phyloP scores from a whole-genome alignment of 2,797 vertebrate species.

The Xiphorhynchus erythropygius region DNA sequence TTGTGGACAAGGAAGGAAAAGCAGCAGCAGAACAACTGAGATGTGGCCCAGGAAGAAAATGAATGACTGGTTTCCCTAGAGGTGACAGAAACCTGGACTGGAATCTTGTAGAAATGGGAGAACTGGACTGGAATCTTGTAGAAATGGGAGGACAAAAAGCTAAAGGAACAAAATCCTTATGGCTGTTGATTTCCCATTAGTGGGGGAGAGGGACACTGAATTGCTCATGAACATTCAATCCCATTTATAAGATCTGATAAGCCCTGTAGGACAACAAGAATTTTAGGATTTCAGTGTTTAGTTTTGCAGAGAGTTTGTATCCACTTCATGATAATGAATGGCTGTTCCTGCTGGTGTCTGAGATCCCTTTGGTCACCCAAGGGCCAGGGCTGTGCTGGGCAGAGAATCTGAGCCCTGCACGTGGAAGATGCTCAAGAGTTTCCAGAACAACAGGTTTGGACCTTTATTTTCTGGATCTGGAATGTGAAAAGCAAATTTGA shows the following conservation, averaged over 20 bases:
- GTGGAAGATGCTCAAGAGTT: not conserved
- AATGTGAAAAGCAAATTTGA: not conserved
- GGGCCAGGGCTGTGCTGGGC: not conserved
- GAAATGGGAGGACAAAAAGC: not conserved
- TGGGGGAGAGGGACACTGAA: not conserved
- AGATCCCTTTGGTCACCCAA: not conserved
- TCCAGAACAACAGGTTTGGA: not conserved
- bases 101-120: not conserved
- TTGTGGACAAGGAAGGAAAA: not conserved
- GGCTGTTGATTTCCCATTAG: not conserved
- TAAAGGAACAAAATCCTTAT: not conserved
- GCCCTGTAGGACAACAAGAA: not conserved
- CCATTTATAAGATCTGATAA: not conserved
- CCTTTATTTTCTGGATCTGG: not conserved
- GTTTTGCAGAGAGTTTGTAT: not conserved
- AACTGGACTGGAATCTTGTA: not conserved
- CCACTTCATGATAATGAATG: fast-evolving
- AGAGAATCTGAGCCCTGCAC: not conserved
- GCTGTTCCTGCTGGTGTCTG: not conserved
- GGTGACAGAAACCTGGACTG: not conserved
- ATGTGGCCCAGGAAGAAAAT: not conserved
- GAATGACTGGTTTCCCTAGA: not conserved
- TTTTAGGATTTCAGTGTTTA: not conserved
- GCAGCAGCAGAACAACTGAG: not conserved
- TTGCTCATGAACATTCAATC: fast-evolving